Evolutionary conservation across 2,888 invertebrate species (phyloP), one percentile per base, ranked within the genome.

Genomic region (Philonicus albiceps): DNA sequence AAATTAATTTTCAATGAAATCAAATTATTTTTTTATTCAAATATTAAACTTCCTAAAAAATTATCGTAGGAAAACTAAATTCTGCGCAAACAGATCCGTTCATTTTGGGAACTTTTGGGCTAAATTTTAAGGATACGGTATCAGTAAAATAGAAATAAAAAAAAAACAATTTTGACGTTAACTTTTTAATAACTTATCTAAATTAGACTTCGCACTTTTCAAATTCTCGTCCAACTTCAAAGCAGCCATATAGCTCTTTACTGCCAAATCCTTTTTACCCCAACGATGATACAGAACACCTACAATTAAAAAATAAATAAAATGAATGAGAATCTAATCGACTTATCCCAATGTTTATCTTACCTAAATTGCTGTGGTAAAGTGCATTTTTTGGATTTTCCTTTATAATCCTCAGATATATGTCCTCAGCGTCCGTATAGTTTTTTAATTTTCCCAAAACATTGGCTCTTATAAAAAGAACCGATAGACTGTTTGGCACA

Each of bases 241-340:
- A 16, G 98, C 97, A 90, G 93, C 94, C 89, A 93, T 93, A 91
- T 98, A 98, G 93, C 95, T 95, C 88, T 93, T 91, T 90, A 95
- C 94, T 0, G 98, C 98, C 89, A 94, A 93, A 6, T 94, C 93
- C 87, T 94, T 93, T 92, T 96, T 97, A 88, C 96, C 96, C 97
- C 97, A 98, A 30, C 97, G 95, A 93, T 98, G 98, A 91, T 98
- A 98, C n/a, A 98, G 93, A 27, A 98, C 97, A 87, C 97, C 97
- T 96, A 91, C 81, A 93, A 64, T 16, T 8, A 19, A 76, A 34
- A 40, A 34, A n/a, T n/a, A 73, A 49, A 5, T 2, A 4, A 40
- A n/a, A 22, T 31, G n/a, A 3, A 1, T 43, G 1, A 43, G 16
- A 16, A 43, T 1, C 13, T 16, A 16, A 13, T 43, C 4, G 37